Evolutionary conservation across 2,113 vertebrate genomes (phyloP).

Genomic region (Sinocyclocheilus rhinocerous): DNA sequence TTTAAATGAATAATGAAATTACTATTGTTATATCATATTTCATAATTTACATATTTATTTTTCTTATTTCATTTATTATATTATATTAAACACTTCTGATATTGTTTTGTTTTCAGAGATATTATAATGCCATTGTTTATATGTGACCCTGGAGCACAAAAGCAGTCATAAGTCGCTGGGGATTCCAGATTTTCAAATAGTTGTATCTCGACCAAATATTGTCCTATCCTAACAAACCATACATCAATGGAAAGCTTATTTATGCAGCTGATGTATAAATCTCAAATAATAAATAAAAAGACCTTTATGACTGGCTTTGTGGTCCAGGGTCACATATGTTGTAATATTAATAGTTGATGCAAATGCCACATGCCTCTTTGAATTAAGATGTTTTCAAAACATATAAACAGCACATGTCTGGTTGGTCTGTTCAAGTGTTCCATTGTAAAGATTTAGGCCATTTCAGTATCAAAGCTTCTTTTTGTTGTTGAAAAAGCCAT

Average conservation of each 20-base stretch:
- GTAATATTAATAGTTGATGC: background rate
- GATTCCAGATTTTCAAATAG: too few relatives aligned
- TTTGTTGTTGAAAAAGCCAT: slow-evolving; percentile 2
- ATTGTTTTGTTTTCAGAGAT: background rate
- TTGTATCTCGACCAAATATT: too few relatives aligned
- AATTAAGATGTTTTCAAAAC: background rate
- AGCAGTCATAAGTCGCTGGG: too few relatives aligned
- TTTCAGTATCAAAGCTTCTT: background rate
- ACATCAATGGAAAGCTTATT: too few relatives aligned
- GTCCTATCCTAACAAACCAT: too few relatives aligned
- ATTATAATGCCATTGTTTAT: background rate
- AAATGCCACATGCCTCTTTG: background rate
- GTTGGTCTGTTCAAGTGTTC: background rate
- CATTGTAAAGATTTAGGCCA: background rate
- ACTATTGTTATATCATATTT: too few relatives aligned
- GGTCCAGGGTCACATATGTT: background rate
- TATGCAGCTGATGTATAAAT: too few relatives aligned
- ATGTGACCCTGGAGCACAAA: too few relatives aligned
- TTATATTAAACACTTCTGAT: background rate
- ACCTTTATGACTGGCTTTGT: too few relatives aligned
- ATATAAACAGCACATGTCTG: background rate
- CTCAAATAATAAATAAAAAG: too few relatives aligned
- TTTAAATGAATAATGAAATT: too few relatives aligned
- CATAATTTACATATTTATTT: background rate
- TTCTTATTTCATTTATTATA: background rate